A percentile compares a stretch with the other conserved stretches of the same genome.
Evolutionary conservation across 2,797 vertebrate species (phyloP).

Genomic region (Phoeniculus purpureus): DNA sequence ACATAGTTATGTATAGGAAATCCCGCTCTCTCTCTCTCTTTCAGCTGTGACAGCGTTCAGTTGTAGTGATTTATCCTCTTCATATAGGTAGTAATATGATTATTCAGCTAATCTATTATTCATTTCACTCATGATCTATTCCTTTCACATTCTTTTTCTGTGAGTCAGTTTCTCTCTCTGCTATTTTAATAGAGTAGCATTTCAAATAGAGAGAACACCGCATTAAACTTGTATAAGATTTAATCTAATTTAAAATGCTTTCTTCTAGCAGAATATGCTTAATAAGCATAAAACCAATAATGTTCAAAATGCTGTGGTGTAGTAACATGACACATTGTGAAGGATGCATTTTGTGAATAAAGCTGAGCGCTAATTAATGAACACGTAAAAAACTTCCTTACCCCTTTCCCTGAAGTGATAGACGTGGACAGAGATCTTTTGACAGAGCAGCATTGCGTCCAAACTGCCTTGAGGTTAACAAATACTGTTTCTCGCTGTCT

Average conservation of each 20-base stretch:
- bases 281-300: conserved; percentile 70
- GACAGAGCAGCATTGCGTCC: not conserved
- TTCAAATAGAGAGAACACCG: conserved; percentile 74
- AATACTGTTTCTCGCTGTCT: not conserved
- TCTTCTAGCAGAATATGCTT: conserved; percentile 63
- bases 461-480: not conserved
- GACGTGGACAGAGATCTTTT: not conserved
- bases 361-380: conserved; percentile 63
- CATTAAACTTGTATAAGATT: conserved; percentile 85
- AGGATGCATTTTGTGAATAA: conserved; percentile 17
- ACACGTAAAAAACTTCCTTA: conserved; percentile 1
- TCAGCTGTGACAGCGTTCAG: conserved; percentile 53
- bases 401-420: not conserved
- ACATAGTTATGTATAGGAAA: not conserved
- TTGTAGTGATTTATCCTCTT: conserved; percentile 73
- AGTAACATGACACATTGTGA: conserved; percentile 38
- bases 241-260: conserved; percentile 76
- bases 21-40: conserved; percentile 22
- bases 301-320: conserved; percentile 26
- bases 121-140: conserved; percentile 77
- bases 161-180: conserved; percentile 70
- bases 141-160: conserved; percentile 62
- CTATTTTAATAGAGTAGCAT: conserved; percentile 79
- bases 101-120: conserved; percentile 83
- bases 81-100: conserved; percentile 75